A percentile compares a stretch with the other conserved stretches of the same genome.
Evolutionary conservation across 2,113 vertebrate species (phyloP).

Genomic region (Carassius carassius): DNA sequence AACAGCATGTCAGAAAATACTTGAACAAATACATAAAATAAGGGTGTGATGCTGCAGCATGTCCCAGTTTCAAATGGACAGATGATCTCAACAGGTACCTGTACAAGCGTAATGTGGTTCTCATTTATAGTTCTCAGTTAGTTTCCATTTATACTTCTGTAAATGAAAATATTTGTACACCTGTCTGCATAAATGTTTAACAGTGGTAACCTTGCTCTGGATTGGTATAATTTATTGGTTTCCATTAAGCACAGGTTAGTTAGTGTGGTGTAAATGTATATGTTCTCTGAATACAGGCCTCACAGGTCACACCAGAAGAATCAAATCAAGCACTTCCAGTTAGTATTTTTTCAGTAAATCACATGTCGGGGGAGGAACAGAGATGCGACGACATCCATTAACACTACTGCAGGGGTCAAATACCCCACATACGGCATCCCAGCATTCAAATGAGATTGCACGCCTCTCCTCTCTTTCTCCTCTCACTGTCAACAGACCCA

Average conservation of each 20-base stretch:
- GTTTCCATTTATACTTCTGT: background rate
- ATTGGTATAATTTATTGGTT: background rate
- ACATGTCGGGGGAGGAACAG: slow-evolving; percentile 18
- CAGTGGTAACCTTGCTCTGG: background rate
- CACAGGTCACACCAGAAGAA: slow-evolving; percentile 15
- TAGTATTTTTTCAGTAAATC: slow-evolving; percentile 42
- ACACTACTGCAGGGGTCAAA: slow-evolving; percentile 58
- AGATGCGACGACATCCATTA: slow-evolving; percentile 61
- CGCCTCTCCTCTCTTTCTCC: slow-evolving; percentile 35
- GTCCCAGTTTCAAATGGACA: too few species aligned
- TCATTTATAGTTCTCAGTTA: background rate
- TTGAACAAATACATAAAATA: too few species aligned
- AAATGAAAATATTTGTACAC: background rate
- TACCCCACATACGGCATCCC: slow-evolving; percentile 31
- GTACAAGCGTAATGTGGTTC: background rate
- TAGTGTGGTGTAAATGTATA: background rate
- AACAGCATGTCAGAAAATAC: too few species aligned
- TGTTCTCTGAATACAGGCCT: background rate
- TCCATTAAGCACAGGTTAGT: background rate
- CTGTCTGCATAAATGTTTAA: background rate
- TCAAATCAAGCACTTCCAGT: slow-evolving; percentile 51
- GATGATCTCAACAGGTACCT: background rate
- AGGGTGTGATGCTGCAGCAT: too few species aligned
- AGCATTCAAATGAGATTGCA: slow-evolving; percentile 49
- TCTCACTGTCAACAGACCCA: slow-evolving; percentile 52